These are phyloP conservation scores for Euphonia xanthogaster DNA, from an alignment of 2,797 vertebrate species.

Conservation along the genomic window DNA sequence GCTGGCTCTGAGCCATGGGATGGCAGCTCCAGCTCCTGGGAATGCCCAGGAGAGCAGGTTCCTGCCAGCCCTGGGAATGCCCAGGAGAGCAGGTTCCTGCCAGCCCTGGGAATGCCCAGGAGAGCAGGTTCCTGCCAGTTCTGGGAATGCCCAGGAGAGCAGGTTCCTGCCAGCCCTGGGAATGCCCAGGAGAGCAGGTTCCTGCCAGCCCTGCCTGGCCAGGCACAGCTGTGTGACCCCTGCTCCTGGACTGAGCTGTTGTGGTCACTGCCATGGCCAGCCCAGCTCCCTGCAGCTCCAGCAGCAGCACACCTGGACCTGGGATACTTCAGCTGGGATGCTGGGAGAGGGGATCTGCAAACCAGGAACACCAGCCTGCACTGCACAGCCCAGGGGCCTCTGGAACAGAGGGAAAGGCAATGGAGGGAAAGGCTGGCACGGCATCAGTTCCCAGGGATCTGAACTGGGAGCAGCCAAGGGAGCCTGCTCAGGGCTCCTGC, in stretches of 20 bases:
- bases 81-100: too few relatives aligned
- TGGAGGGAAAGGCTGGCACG: neutral
- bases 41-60: neutral
- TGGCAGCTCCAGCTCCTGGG: neutral
- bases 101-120: neutral
- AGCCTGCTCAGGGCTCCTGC: neutral
- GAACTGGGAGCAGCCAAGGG: neutral
- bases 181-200: neutral
- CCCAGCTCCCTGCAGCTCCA: neutral
- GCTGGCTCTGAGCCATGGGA: fast-evolving
- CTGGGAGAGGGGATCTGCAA: neutral
- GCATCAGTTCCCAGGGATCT: neutral
- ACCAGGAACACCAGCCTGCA: neutral
- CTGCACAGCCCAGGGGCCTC: neutral
- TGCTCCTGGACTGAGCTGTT: neutral
- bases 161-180: neutral
- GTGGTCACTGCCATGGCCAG: neutral
- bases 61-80: neutral
- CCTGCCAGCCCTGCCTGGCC: neutral
- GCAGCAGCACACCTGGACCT: neutral
- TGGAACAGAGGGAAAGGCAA: neutral
- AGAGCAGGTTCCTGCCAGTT: neutral
- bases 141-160: neutral
- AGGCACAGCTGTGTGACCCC: neutral
- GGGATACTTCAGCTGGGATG: neutral